Evolutionary conservation across 1,140 invertebrate species (phyloP), one percentile per base, ranked within the genome.

Genomic region (Scaptomyza pallida): DNA sequence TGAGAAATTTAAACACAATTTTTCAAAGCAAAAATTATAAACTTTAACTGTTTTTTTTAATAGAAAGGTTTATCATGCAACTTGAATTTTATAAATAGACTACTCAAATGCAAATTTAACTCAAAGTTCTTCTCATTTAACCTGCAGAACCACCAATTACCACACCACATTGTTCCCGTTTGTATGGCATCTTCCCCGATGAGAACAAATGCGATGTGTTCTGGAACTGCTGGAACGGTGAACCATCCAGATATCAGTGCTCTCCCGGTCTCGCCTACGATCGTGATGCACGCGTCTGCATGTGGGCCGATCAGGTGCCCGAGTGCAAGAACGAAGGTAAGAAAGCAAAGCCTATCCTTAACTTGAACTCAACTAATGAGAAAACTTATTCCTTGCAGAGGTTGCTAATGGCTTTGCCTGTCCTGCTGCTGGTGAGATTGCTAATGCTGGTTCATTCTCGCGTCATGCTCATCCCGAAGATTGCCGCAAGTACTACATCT

Each of bases 221-320:
- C 95, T 98, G 97, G 96, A 98, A 97, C 91, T 98, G 97, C 92
- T 98, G 97, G 97, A 97, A 97, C 92, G 97, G 97, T 37, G 97
- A 98, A 92, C 95, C 97, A 6, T 97, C 96, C 78, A 94, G 96
- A 75, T 98, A 98, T 91, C 96, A 98, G 91, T 98, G 97, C 93
- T 97, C 97, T 78, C 97, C 97, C 75, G 97, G 97, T 83, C 93
- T 98, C 5, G 97, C 97, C 72, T 98, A 98, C 92, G 97, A 98
- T 93, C 94, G 96, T 65, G 96, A 97, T 91, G 95, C 97, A 37
- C 94, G 97, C 63, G 97, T 98, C 44, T 98, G 97, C 92, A 97
- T 97, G 96, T 98, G 97, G 97, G 96, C 97, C 80, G 97, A 98
- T 91, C 96, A 98, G 93, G 96, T 98, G 55, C 95, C 96, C 43